Base-by-base conservation (phyloP, 2,113 vertebrate species). In the Hepsetus odoe region DNA sequence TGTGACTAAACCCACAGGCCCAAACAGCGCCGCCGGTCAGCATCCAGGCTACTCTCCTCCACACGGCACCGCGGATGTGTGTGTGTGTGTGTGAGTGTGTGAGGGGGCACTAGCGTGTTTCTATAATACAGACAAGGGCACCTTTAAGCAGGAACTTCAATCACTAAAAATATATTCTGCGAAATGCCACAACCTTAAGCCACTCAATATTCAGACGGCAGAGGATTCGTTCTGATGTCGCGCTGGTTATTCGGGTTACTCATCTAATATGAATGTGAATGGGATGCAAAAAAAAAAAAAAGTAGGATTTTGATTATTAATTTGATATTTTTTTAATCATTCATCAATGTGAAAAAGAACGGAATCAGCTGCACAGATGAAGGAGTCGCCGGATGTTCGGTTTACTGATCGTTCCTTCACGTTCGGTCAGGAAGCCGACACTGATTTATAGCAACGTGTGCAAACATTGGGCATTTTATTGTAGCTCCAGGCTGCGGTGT, bases 1-100 rank as follows among this genome's bases (percentile, higher is more conserved):
- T 64, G 22, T 79, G 79, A 84, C 71, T 79, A 84, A n/a, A 81
- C 71, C 49, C 10, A 4, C 8, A 53, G 26, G 73, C 66, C 32
- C 65, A n/a, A 72, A 72, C 59, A 71, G 38, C 40, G 67, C 76
- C 79, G 64, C 74, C 7, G 67, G 83, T 67, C 38, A 75, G 28
- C 10, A 49, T 51, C 7, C 70, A 58, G 70, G 65, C 51, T 28
- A 9, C 16, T 49, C 26, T 49, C 14, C 26, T 51, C 35, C 42
- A 24, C 53, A 74, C 12, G 7, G 14, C 55, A 73, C 22, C 74
- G 71, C 0, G 16, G 1, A 26, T 7, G 18, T 53, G 26, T 53
- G 7, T 38, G 24, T 56, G 22, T 68, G 49, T 67, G 53, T 58
- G 55, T 51, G 61, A 56, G 28, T 33, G 22, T 33, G 71, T 71